These are phyloP conservation scores for Parotocinclus haroldoi DNA, from an alignment of 2,797 vertebrate species.

Conservation along the genomic window DNA sequence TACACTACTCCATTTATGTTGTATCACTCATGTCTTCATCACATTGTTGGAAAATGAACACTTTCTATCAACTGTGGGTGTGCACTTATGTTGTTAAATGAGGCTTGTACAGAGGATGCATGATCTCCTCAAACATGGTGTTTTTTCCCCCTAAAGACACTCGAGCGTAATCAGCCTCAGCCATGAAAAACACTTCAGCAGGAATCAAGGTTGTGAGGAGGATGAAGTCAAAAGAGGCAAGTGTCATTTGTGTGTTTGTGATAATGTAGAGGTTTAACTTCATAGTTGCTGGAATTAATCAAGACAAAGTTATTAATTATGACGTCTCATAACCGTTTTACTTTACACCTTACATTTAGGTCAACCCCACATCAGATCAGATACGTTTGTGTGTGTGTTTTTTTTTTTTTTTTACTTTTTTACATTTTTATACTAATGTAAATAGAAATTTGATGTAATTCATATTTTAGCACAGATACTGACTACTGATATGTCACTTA, in stretches of 20 bases:
- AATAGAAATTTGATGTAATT: no score
- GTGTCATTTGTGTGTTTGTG: conserved; percentile 13
- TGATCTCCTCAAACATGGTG: conserved; percentile 34
- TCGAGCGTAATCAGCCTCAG: conserved; percentile 31
- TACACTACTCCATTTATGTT: conserved; percentile 56
- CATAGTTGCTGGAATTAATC: conserved; percentile 17
- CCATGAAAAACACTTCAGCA: conserved; percentile 31
- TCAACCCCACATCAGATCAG: no score
- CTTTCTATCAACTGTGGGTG: conserved; percentile 31
- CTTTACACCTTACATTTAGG: not conserved
- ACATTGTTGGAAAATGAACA: conserved; percentile 58
- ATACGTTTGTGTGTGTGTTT: no score
- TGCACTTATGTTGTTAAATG: conserved; percentile 39
- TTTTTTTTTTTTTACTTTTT: no score
- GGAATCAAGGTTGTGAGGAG: conserved; percentile 20
- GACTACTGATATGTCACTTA: no score
- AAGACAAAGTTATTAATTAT: conserved; percentile 22
- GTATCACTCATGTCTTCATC: conserved; percentile 53
- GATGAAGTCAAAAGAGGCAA: not conserved
- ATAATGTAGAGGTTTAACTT: not conserved
- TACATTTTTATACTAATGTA: no score
- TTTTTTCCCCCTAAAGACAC: conserved; percentile 14
- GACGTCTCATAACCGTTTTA: conserved; percentile 2
- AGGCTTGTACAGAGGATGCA: conserved; percentile 19
- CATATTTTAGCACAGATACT: no score